Percentiles rank a stretch among this genome's conserved stretches.
Conservation (phyloP, 1,140 invertebrate genomes). For the Alviniconcha marisindica region DNA sequence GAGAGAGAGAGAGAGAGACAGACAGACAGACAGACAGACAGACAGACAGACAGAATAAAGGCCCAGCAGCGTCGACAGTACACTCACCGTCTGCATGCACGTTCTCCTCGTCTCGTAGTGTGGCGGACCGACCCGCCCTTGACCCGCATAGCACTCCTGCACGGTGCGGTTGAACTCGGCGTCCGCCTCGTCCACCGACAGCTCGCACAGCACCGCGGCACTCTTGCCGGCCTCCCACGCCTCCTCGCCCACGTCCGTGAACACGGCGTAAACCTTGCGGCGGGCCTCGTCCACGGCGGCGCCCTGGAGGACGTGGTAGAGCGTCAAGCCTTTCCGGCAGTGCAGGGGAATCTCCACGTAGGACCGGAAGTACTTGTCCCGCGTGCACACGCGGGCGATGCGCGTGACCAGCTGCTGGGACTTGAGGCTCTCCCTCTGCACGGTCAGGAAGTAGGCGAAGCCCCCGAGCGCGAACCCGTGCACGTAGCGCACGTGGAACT, state of each 20-base stretch:
- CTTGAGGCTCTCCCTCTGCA: conserved; percentile 85
- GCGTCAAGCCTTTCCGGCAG: conserved; percentile 86
- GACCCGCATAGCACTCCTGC: conserved; percentile 90
- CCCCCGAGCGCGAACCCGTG: conserved; percentile 96
- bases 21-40: conserved; percentile 13
- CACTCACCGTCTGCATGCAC: conserved; percentile 60
- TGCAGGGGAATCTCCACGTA: conserved; percentile 98
- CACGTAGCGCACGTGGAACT: conserved; percentile 88
- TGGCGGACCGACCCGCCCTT: conserved; percentile 66
- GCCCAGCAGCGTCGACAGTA: background rate
- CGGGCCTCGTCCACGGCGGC: conserved; percentile 97
- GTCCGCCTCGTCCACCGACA: conserved; percentile 93
- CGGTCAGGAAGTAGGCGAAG: conserved; percentile 98
- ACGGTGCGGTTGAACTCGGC: conserved; percentile 98
- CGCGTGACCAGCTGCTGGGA: conserved; percentile 87
- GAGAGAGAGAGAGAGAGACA: background rate
- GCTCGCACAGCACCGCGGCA: conserved; percentile 92
- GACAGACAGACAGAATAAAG: conserved; percentile 21
- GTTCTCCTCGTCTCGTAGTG: conserved; percentile 57
- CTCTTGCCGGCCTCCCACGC: conserved; percentile 73
- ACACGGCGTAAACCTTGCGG: conserved; percentile 94
- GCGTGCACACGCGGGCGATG: conserved; percentile 95
- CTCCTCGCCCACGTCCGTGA: conserved; percentile 81
- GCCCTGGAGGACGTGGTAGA: conserved; percentile 93
- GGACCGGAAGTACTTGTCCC: conserved; percentile 97